Evolutionary conservation across 2,888 invertebrate species (phyloP), one percentile per base, ranked within the genome.

Genomic region (Drosophila bunnanda): DNA sequence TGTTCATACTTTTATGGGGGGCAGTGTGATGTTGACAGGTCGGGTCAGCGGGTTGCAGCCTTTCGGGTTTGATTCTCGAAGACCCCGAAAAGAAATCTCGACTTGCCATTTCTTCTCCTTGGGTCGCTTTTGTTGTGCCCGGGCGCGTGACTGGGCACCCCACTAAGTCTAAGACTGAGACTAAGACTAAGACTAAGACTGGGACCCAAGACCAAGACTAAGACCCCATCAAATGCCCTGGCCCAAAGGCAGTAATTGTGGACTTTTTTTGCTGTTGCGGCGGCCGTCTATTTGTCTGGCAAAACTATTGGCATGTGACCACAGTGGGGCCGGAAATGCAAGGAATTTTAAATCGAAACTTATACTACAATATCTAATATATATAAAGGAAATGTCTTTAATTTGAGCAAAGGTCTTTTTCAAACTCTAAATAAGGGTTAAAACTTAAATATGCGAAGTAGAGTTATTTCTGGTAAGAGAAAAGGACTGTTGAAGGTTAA

Each of bases 221-320:
- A 12, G 62, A 43, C 57, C 56, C 67, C 56, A 44, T 57, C 52
- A 62, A 53, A 28, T 50, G 46, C 44, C 52, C 43, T 36, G 36
- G 25, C 66, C 67, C 66, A 66, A 20, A 25, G 66, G 41, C 67
- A 68, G 67, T 43, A 73, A 74, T 57, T 57, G 52, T 48, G 36
- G 41, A 67, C 50, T 1, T 32, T 62, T 61, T 64, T 64, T 50
- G 56, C 60, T 44, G 30, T 55, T 61, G 54, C 32, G 41, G 44
- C 41, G 75, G 75, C 39, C 75, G 75, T 75, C 75, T 78, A 77
- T 80, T 80, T 60, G 80, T 75, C 79, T 76, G 58, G 48, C 62
- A 46, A 59, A 55, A 70, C 77, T 74, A 58, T 56, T 72, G 72
- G 46, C 72, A 58, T 44, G 58, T 39, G 36, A 36, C 50, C 50